Evolutionary conservation across 35 echinoderm and acorn worm species (phyloP).

Genomic region (Apostichopus californicus): DNA sequence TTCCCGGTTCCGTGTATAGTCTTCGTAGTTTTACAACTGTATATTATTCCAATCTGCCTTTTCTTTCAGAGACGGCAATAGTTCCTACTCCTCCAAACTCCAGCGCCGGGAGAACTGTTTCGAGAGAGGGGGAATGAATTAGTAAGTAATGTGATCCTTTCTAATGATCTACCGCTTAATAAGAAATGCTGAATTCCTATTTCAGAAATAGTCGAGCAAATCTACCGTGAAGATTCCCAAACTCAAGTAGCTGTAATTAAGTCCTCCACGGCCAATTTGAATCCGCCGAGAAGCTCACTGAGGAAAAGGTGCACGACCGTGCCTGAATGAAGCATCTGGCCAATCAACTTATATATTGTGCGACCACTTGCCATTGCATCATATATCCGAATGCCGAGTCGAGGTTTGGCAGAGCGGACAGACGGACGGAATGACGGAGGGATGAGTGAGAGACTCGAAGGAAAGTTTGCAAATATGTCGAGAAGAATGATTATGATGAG

Average conservation of each 20-base stretch:
- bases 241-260: slow-evolving; percentile 33
- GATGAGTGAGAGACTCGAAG: background rate
- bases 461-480: background rate
- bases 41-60: slow-evolving; percentile 8
- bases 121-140: slow-evolving; percentile 16
- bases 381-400: background rate
- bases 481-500: background rate
- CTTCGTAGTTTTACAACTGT: background rate
- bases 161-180: slow-evolving; percentile 5
- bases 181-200: slow-evolving; percentile 6
- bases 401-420: background rate
- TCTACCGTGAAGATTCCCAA: background rate
- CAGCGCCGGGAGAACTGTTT: background rate
- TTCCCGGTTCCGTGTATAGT: background rate
- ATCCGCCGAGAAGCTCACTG: slow-evolving; percentile 1
- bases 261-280: slow-evolving; percentile 29
- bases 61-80: background rate
- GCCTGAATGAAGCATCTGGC: background rate
- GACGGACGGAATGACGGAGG: background rate
- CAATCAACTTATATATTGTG: background rate
- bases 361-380: background rate
- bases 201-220: background rate
- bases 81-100: slow-evolving; percentile 8
- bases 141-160: background rate
- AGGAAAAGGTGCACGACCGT: background rate